Conservation (phyloP, 2,888 invertebrate species). For the Agrotis exclamationis region DNA sequence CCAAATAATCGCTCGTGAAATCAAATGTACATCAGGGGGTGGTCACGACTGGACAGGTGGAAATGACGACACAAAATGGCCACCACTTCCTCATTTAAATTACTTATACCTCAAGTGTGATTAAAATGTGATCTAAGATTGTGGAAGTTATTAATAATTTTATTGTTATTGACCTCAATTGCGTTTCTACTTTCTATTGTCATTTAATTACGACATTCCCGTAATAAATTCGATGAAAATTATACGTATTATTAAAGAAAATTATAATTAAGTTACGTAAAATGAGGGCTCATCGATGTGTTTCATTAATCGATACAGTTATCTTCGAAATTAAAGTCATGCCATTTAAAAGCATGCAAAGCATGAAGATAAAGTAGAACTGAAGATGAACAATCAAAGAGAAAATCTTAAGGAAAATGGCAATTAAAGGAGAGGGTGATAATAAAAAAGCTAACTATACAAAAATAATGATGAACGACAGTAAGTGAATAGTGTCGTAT, state of each 20-base stretch:
- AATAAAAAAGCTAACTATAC: background rate
- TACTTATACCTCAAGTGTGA: constrained; percentile 58
- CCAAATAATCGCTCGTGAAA: constrained; percentile 78
- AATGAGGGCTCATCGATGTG: background rate
- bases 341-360: background rate
- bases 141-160: constrained; percentile 52
- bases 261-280: too few relatives aligned
- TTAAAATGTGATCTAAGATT: constrained; percentile 64
- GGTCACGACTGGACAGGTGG: constrained; percentile 65
- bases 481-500: background rate
- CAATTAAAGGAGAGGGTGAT: background rate
- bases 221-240: constrained; percentile 25
- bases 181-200: constrained; percentile 29
- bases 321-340: background rate
- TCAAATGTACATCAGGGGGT: constrained; percentile 68
- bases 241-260: too few relatives aligned
- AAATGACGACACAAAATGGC: constrained; percentile 62
- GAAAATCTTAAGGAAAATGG: background rate
- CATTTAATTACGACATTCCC: constrained; percentile 48
- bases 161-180: constrained; percentile 25
- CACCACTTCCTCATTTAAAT: constrained; percentile 65
- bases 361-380: background rate
- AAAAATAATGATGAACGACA: background rate
- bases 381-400: too few relatives aligned
- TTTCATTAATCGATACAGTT: background rate